A percentile compares a stretch with the other conserved stretches of the same genome.
phyloP scores from a whole-genome alignment of 1,140 invertebrate species.

The Tetramorium alpestre region DNA sequence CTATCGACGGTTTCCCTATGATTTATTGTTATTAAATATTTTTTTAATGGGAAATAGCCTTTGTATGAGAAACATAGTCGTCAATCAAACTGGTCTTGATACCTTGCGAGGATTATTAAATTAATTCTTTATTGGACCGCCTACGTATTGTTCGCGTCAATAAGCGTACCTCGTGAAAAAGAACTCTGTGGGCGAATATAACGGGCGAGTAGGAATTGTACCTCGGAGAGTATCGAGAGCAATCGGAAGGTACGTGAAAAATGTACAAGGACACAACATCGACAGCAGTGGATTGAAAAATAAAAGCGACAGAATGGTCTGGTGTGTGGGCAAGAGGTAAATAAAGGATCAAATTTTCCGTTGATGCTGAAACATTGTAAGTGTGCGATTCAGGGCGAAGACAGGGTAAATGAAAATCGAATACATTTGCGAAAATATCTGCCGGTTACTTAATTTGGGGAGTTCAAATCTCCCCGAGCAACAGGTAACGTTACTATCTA shows the following conservation, averaged over 20 bases:
- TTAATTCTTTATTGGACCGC: background rate
- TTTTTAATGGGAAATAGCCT: background rate
- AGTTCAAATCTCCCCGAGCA: background rate
- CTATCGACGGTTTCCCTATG: background rate
- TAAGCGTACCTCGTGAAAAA: constrained; percentile 11
- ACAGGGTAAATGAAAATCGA: constrained; percentile 35
- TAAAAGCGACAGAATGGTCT: background rate
- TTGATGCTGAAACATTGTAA: background rate
- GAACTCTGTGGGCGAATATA: constrained; percentile 19
- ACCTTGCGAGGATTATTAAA: background rate
- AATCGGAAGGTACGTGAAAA: background rate
- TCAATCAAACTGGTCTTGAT: background rate
- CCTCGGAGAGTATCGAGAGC: background rate
- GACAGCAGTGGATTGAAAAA: background rate
- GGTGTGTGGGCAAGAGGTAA: background rate
- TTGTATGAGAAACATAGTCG: background rate
- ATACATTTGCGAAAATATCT: constrained; percentile 35
- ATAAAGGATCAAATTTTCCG: background rate
- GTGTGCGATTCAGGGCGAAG: constrained; percentile 22
- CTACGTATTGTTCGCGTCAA: background rate
- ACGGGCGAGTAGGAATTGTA: constrained; percentile 38
- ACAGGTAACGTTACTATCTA: constrained; percentile 52
- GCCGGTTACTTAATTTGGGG: constrained; percentile 11
- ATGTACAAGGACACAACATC: background rate
- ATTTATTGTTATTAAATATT: constrained; percentile 16